Conservation (phyloP, 2,888 invertebrate genomes). For the Drosophila nigricruria region DNA sequence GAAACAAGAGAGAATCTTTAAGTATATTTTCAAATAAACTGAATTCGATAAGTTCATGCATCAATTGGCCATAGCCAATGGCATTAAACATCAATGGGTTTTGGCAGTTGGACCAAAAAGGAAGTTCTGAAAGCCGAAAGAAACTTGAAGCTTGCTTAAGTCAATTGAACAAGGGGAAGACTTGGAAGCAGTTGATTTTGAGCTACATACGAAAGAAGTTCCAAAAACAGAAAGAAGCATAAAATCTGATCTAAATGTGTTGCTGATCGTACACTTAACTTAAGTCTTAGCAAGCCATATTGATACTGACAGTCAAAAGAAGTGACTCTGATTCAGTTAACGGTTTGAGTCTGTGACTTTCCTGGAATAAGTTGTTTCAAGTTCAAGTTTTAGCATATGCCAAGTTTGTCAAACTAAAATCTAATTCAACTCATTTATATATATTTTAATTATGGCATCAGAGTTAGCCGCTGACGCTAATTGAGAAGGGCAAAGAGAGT, state of each 20-base stretch:
- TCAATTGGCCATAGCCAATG: neutral
- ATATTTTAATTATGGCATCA: neutral
- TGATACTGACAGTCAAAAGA: neutral
- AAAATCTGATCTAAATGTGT: neutral
- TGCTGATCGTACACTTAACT: neutral
- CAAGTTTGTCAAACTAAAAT: neutral
- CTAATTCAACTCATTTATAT: neutral
- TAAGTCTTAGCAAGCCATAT: neutral
- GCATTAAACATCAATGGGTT: neutral
- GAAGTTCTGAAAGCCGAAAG: neutral
- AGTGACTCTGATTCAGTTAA: neutral
- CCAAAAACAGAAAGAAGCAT: neutral
- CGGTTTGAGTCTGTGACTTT: neutral
- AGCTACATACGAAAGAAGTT: too few relatives aligned
- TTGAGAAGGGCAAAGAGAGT: constrained; percentile 4
- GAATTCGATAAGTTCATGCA: neutral
- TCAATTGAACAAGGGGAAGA: neutral
- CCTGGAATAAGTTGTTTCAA: neutral
- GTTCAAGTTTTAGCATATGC: neutral
- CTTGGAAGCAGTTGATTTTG: neutral
- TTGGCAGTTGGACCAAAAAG: neutral
- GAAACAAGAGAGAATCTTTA: neutral
- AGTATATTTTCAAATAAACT: neutral
- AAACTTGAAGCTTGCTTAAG: neutral
- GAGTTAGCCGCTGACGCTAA: neutral